A percentile compares a stretch with the other conserved stretches of the same genome.
Conservation (phyloP, 2,888 invertebrate species). For the Opisthograptis luteolata region DNA sequence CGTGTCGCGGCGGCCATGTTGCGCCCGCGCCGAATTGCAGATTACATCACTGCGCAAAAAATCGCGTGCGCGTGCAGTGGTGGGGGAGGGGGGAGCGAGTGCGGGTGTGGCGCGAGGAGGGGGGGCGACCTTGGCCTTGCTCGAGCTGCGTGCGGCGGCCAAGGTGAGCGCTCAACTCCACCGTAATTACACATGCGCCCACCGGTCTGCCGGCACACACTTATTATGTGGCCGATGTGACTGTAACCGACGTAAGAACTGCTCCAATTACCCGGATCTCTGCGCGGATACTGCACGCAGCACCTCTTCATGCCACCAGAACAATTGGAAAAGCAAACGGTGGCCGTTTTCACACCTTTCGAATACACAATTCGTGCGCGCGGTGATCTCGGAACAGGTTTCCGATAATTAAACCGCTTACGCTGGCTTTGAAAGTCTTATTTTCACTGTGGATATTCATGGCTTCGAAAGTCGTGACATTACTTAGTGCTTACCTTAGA, state of each 20-base stretch:
- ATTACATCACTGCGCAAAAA: conserved; percentile 82
- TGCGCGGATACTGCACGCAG: conserved; percentile 11
- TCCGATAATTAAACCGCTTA: conserved; percentile 44
- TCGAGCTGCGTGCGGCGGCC: conserved; percentile 75
- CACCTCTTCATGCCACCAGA: conserved; percentile 32
- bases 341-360: conserved; percentile 54
- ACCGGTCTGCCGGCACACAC: conserved; percentile 69
- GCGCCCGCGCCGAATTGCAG: conserved; percentile 78
- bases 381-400: conserved; percentile 48
- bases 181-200: conserved; percentile 79
- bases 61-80: conserved; percentile 63
- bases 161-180: conserved; percentile 74
- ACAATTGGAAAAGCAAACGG: conserved; percentile 48
- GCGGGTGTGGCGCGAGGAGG: conserved; percentile 33
- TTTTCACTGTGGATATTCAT: conserved; percentile 25
- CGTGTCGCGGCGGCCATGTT: conserved; percentile 64
- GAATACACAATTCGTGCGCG: conserved; percentile 40
- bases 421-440: conserved; percentile 29
- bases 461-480: conserved; percentile 15
- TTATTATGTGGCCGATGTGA: conserved; percentile 39
- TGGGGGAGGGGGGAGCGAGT: conserved; percentile 36
- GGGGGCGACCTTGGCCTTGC: conserved; percentile 76
- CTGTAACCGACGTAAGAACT: conserved; percentile 37
- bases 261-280: conserved; percentile 8
- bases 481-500: not conserved